These are phyloP conservation scores for Sisor rabdophorus DNA, from an alignment of 2,113 vertebrate genomes.

Conservation along the genomic window DNA sequence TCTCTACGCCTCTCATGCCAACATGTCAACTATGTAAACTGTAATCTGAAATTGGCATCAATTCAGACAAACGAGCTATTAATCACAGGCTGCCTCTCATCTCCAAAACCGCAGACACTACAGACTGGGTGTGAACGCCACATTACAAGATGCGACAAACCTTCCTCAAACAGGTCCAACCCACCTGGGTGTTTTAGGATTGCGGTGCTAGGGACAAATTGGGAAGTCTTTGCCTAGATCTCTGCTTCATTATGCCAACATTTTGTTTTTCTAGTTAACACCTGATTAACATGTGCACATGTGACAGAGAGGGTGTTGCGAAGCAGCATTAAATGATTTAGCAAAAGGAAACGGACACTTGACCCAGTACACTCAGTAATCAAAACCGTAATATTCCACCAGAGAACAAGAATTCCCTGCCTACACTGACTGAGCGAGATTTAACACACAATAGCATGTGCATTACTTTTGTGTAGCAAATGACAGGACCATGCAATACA, in stretches of 20 bases:
- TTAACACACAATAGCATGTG: neutral
- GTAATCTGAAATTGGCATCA: constrained; percentile 25
- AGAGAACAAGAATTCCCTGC: neutral
- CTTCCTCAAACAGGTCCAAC: constrained; percentile 27
- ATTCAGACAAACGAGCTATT: constrained; percentile 31
- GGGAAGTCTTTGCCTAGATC: neutral
- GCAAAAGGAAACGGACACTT: no score
- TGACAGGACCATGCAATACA: neutral
- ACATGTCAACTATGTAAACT: constrained; percentile 7
- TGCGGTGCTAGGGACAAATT: neutral
- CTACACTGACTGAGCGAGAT: neutral
- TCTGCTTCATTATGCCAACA: neutral
- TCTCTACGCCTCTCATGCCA: constrained; percentile 24
- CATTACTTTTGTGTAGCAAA: neutral
- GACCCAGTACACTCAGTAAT: no score
- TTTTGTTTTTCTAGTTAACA: neutral
- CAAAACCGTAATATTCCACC: no score
- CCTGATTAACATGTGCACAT: neutral
- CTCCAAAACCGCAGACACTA: constrained; percentile 36
- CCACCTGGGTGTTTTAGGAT: neutral
- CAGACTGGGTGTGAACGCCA: constrained; percentile 16
- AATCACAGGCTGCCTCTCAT: constrained; percentile 43
- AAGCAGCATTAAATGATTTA: neutral
- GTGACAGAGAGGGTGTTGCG: no score
- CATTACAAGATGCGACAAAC: constrained; percentile 1